A percentile compares a stretch with the other conserved stretches of the same genome.
Conservation (phyloP, 2,888 invertebrate species). For the Lumbricus terrestris region DNA sequence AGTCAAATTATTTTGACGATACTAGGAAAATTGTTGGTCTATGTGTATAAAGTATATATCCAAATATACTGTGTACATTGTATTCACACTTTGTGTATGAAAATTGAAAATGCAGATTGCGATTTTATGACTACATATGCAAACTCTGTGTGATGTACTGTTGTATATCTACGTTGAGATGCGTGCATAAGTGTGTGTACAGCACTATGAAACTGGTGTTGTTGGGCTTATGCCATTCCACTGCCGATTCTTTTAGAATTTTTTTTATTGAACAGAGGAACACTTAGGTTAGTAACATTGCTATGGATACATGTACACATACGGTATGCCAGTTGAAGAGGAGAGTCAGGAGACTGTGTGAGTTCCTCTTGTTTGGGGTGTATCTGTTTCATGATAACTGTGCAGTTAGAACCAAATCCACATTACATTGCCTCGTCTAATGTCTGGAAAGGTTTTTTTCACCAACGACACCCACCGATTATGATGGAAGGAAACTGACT, state of each 20-base stretch:
- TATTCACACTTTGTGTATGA: not conserved
- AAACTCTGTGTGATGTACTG: no score
- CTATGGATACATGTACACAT: not conserved
- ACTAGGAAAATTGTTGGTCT: not conserved
- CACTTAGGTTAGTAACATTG: not conserved
- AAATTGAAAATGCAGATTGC: not conserved
- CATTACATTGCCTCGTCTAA: not conserved
- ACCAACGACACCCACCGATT: no score
- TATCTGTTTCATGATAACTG: not conserved
- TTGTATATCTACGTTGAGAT: no score
- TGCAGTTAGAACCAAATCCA: not conserved
- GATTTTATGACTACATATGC: not conserved
- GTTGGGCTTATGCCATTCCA: no score
- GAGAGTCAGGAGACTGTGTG: not conserved
- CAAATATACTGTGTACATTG: not conserved
- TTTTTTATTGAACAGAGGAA: not conserved
- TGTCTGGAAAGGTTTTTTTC: not conserved
- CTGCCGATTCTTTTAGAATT: not conserved
- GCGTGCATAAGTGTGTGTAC: no score
- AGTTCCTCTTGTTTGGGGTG: not conserved
- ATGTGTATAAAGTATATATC: not conserved
- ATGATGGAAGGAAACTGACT: not conserved
- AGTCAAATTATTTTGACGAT: not conserved
- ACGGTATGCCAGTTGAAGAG: not conserved
- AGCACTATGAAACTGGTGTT: no score